A percentile compares a stretch with the other conserved stretches of the same genome.
Evolutionary conservation across 2,888 invertebrate genomes (phyloP).

Genomic region (Nomada fabriciana): DNA sequence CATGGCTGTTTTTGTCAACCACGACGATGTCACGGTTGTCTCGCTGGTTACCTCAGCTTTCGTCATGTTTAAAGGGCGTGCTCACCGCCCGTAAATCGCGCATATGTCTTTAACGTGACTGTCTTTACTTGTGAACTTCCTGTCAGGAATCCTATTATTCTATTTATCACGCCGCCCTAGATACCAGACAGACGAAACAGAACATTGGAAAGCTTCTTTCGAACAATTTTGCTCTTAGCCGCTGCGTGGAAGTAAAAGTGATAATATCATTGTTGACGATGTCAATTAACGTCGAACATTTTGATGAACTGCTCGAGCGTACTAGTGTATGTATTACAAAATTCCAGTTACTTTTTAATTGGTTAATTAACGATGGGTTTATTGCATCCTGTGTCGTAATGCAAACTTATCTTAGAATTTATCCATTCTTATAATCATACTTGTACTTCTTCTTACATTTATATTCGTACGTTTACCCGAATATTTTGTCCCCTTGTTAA

Average conservation of each 20-base stretch:
- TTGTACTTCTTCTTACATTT: no score
- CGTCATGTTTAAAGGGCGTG: slow-evolving; percentile 4
- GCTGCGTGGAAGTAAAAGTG: neutral
- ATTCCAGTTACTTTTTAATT: neutral
- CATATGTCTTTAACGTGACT: neutral
- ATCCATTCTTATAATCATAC: neutral
- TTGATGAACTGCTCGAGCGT: neutral
- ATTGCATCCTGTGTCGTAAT: neutral
- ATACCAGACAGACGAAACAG: neutral
- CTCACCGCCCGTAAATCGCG: slow-evolving; percentile 10
- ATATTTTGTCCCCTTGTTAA: no score
- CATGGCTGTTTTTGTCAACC: neutral
- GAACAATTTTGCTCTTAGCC: neutral
- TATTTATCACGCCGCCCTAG: neutral
- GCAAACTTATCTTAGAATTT: neutral
- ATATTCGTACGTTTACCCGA: no score
- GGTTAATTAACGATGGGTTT: neutral
- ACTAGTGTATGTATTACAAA: neutral
- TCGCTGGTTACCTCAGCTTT: neutral
- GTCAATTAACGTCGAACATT: no score
- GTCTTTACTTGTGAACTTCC: neutral
- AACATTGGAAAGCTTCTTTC: neutral
- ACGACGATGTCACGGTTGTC: neutral
- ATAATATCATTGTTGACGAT: no score
- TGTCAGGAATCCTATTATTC: neutral